These are phyloP conservation scores for Pogonophryne albipinna DNA, from an alignment of 2,797 vertebrate genomes.

Conservation along the genomic window DNA sequence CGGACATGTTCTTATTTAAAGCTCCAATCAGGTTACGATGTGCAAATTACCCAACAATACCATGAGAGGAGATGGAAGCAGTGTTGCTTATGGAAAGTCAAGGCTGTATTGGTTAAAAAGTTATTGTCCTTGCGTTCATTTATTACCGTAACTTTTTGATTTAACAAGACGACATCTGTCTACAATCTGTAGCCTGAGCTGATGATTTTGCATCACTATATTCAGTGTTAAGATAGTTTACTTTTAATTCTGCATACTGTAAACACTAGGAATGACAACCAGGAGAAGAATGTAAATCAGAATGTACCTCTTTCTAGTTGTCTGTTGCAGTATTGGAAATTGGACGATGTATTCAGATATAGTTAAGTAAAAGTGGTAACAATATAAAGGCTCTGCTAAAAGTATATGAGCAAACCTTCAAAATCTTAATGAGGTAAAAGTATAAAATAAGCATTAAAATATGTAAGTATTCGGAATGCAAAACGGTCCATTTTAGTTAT, in stretches of 20 bases:
- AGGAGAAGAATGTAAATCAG: background rate
- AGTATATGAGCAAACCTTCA: too few species aligned
- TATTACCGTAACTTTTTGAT: background rate
- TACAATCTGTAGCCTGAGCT: background rate
- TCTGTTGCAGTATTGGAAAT: background rate
- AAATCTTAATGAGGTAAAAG: too few species aligned
- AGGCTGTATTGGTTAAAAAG: background rate
- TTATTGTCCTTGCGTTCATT: background rate
- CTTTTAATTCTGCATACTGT: constrained; percentile 1
- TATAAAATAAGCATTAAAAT: too few species aligned
- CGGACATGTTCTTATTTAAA: background rate
- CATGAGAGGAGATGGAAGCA: background rate
- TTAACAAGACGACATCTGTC: background rate
- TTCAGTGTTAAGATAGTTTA: background rate
- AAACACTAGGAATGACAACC: constrained; percentile 6
- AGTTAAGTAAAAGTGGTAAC: too few species aligned
- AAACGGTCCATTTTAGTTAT: too few species aligned
- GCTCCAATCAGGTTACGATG: background rate
- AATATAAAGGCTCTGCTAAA: too few species aligned
- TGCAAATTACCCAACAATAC: background rate
- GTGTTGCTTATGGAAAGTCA: background rate
- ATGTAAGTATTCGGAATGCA: too few species aligned
- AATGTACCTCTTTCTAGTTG: too few species aligned
- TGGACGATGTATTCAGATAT: too few species aligned
- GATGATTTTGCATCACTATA: background rate